A percentile compares a stretch with the other conserved stretches of the same genome.
phyloP scores from a whole-genome alignment of 2,888 invertebrate species.

The Sicus ferrugineus region DNA sequence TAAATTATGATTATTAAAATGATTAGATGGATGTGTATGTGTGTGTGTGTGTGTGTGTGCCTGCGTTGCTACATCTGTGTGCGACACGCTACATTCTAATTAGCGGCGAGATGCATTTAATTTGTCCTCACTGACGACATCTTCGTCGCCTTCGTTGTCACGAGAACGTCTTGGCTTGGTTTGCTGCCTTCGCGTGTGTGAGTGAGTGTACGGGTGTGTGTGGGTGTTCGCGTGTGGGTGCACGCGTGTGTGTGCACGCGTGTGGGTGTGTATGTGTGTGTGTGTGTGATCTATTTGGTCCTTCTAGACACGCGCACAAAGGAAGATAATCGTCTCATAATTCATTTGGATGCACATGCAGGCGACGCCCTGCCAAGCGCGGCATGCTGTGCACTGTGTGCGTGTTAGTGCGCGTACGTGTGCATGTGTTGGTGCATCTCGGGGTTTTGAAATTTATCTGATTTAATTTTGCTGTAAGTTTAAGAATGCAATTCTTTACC shows the following conservation, averaged over 20 bases:
- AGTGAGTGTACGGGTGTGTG: conserved; percentile 2
- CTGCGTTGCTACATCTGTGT: not conserved
- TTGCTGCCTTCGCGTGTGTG: not conserved
- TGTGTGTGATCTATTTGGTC: no score
- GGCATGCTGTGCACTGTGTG: not conserved
- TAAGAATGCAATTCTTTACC: no score
- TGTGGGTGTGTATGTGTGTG: not conserved
- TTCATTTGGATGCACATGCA: not conserved
- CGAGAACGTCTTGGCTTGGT: not conserved
- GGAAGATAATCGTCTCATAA: not conserved
- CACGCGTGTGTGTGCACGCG: not conserved
- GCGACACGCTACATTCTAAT: not conserved
- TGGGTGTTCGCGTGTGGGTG: not conserved
- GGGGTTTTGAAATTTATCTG: not conserved
- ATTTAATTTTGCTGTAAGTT: no score
- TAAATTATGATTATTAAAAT: not conserved
- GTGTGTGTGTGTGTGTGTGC: conserved; percentile 1
- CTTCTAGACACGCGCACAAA: no score
- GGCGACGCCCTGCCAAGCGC: not conserved
- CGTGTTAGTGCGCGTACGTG: not conserved
- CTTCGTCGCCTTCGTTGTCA: not conserved
- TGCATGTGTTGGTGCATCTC: not conserved
- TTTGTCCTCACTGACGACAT: not conserved
- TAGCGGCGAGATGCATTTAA: conserved; percentile 6
- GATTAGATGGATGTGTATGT: not conserved